phyloP scores from a whole-genome alignment of 2,888 invertebrate species.

The Parasteatoda lunata region DNA sequence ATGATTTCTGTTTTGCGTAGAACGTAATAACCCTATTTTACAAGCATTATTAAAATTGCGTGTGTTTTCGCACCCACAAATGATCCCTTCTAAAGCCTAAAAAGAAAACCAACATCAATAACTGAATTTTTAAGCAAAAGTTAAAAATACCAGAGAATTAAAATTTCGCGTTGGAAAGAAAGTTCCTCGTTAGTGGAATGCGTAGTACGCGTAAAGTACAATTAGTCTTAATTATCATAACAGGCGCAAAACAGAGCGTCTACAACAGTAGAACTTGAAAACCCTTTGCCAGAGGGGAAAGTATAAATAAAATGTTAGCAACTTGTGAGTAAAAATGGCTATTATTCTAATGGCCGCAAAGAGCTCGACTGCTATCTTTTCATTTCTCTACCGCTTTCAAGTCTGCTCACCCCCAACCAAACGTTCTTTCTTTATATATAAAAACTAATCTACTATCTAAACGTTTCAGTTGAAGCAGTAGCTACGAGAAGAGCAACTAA shows the following conservation, averaged over 20 bases:
- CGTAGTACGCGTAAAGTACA: slow-evolving; percentile 40
- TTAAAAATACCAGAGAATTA: slow-evolving; percentile 58
- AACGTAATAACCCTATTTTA: neutral
- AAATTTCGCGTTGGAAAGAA: slow-evolving; percentile 27
- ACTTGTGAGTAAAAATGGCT: slow-evolving; percentile 55
- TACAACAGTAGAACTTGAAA: neutral
- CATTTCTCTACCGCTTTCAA: slow-evolving; percentile 8
- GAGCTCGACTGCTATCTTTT: slow-evolving; percentile 38
- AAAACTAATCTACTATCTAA: slow-evolving; percentile 57
- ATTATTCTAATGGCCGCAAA: slow-evolving; percentile 64
- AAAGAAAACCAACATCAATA: neutral
- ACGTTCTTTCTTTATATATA: slow-evolving; percentile 12
- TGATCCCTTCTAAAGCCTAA: neutral
- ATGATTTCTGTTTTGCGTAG: neutral
- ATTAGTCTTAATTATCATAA: slow-evolving; percentile 67
- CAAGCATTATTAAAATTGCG: neutral
- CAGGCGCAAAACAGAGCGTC: slow-evolving; percentile 41
- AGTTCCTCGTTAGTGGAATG: slow-evolving; percentile 13
- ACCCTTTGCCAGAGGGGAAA: neutral
- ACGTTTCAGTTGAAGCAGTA: slow-evolving; percentile 30
- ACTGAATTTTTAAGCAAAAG: slow-evolving; percentile 42
- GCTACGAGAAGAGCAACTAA: slow-evolving; percentile 59
- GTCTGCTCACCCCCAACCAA: neutral
- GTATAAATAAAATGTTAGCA: slow-evolving; percentile 57
- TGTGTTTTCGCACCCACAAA: neutral